These are phyloP conservation scores for Boloria selene DNA, from an alignment of 2,888 invertebrate genomes.

Conservation along the genomic window DNA sequence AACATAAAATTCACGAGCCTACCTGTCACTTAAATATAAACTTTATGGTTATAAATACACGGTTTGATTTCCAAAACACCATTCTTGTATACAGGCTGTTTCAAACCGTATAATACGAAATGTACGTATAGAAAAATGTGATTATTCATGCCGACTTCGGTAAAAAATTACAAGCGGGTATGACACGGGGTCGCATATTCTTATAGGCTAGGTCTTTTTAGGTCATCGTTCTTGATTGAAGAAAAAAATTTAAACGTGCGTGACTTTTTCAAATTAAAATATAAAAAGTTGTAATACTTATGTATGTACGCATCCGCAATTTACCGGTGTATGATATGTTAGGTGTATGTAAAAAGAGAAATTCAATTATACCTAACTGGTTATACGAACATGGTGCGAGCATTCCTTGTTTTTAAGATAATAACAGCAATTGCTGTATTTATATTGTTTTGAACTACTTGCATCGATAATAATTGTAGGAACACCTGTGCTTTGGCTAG, in stretches of 20 bases:
- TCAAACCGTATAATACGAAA: slow-evolving; percentile 49
- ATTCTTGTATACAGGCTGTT: slow-evolving; percentile 44
- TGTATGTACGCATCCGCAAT: slow-evolving; percentile 26
- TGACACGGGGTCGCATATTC: slow-evolving; percentile 55
- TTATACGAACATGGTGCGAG: slow-evolving; percentile 10
- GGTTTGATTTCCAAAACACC: slow-evolving; percentile 54
- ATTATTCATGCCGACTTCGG: slow-evolving; percentile 79
- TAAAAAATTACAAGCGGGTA: slow-evolving; percentile 73
- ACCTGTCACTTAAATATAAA: slow-evolving; percentile 56
- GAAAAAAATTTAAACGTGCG: slow-evolving; percentile 25
- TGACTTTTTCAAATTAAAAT: slow-evolving; percentile 39
- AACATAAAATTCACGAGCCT: slow-evolving; percentile 76
- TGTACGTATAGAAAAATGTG: slow-evolving; percentile 76
- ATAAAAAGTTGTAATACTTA: background rate
- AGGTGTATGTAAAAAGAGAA: slow-evolving; percentile 12
- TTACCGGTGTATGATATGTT: slow-evolving; percentile 10
- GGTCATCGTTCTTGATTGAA: slow-evolving; percentile 48
- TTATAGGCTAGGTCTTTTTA: slow-evolving; percentile 47
- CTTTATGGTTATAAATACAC: slow-evolving; percentile 59
- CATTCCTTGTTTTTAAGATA: slow-evolving; percentile 11
- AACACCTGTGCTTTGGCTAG: too few species aligned
- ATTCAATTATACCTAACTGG: slow-evolving; percentile 28
- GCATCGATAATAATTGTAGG: too few species aligned
- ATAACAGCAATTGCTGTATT: background rate
- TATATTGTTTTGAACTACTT: too few species aligned